These are phyloP conservation scores for Podarcis lilfordi DNA, from an alignment of 2,797 vertebrate species.

Conservation along the genomic window DNA sequence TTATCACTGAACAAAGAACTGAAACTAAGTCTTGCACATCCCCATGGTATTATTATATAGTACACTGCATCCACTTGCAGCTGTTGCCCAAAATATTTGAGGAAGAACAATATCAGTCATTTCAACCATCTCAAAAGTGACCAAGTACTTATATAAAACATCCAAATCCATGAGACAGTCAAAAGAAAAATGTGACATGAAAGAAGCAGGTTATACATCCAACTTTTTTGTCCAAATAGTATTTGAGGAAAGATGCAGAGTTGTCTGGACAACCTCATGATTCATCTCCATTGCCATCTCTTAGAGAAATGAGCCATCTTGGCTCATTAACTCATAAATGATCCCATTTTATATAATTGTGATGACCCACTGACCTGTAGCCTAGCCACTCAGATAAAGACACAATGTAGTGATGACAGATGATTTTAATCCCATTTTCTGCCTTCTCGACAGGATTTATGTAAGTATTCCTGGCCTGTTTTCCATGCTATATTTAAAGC, in stretches of 20 bases:
- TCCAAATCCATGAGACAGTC: constrained; percentile 5
- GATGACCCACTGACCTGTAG: constrained; percentile 61
- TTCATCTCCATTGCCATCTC: constrained; percentile 59
- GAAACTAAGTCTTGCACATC: background rate
- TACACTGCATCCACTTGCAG: constrained; percentile 12
- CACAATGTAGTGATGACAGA: constrained; percentile 15
- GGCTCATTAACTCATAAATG: constrained; percentile 62
- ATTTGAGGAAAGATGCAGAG: constrained; percentile 45
- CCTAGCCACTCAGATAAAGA: constrained; percentile 53
- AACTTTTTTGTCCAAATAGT: constrained; percentile 34
- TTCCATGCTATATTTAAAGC: constrained; percentile 35
- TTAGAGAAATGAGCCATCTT: constrained; percentile 63
- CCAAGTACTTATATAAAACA: constrained; percentile 6
- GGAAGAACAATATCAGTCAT: background rate
- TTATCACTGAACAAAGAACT: background rate
- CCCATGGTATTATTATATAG: background rate
- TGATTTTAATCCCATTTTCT: constrained; percentile 32
- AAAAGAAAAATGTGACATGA: background rate
- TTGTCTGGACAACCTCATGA: constrained; percentile 53
- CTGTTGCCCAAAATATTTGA: background rate
- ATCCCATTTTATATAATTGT: constrained; percentile 54
- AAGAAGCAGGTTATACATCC: background rate
- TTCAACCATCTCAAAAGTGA: background rate
- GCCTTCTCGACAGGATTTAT: constrained; percentile 36
- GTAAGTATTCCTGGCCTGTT: constrained; percentile 12